Percentiles rank a stretch among this genome's conserved stretches.
Conservation (phyloP, 2,888 invertebrate species). For the Toxonevra muliebris region DNA sequence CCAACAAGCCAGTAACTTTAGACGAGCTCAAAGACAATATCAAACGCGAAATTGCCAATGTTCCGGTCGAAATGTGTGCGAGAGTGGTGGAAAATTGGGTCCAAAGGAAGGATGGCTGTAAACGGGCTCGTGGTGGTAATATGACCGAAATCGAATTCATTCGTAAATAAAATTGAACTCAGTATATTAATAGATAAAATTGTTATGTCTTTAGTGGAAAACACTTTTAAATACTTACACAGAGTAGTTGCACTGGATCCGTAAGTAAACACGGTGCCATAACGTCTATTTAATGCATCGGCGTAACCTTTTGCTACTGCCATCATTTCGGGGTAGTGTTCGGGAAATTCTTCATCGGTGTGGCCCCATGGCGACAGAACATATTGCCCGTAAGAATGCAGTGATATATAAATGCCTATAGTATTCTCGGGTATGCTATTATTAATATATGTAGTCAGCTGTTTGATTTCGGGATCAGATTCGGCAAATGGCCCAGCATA, state of each 20-base stretch:
- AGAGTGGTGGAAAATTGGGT: too few species aligned
- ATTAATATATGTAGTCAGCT: conserved; percentile 65
- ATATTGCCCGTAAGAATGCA: conserved; percentile 65
- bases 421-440: conserved; percentile 60
- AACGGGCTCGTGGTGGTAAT: too few species aligned
- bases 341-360: conserved; percentile 62
- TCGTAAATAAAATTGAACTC: not conserved
- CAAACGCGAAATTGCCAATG: too few species aligned
- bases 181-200: not conserved
- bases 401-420: conserved; percentile 69
- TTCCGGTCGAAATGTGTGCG: too few species aligned
- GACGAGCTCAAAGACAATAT: too few species aligned
- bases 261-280: conserved; percentile 67
- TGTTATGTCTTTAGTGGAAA: too few species aligned
- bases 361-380: conserved; percentile 70
- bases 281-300: conserved; percentile 66
- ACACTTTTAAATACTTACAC: conserved; percentile 54
- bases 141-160: too few species aligned
- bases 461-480: conserved; percentile 69
- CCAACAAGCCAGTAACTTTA: too few species aligned
- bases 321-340: conserved; percentile 67
- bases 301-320: conserved; percentile 69
- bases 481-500: conserved; percentile 69
- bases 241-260: conserved; percentile 69
- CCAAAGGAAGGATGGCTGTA: too few species aligned